Evolutionary conservation across 1,140 invertebrate genomes (phyloP).

Genomic region (Conus ventricosus): DNA sequence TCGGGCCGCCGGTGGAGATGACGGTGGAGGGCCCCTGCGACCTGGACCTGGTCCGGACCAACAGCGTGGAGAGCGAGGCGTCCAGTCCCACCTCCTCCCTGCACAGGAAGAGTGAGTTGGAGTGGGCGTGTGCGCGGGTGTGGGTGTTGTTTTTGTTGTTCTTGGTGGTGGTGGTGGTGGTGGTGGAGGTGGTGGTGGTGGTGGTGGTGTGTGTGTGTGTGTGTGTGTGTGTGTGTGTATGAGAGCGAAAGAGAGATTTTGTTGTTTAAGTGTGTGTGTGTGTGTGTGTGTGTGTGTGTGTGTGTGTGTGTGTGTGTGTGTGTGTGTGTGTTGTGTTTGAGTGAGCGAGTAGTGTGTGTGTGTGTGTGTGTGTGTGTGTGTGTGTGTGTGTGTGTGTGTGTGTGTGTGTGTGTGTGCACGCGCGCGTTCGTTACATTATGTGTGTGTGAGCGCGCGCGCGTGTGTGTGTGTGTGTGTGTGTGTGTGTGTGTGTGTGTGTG

Average conservation of each 20-base stretch:
- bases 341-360: neutral
- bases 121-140: neutral
- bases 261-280: neutral
- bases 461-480: neutral
- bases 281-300: neutral
- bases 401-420: neutral
- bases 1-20: constrained; percentile 39
- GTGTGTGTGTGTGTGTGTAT: neutral
- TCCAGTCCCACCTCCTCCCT: constrained; percentile 38
- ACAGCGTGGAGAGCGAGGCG: constrained; percentile 31
- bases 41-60: constrained; percentile 18
- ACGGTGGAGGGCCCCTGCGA: constrained; percentile 13
- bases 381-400: constrained; percentile 9
- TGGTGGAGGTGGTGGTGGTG: neutral
- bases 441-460: neutral
- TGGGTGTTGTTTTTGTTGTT: neutral
- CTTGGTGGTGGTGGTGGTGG: neutral
- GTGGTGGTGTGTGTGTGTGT: neutral
- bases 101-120: constrained; percentile 35
- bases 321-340: neutral
- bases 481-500: neutral
- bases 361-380: neutral
- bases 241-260: neutral
- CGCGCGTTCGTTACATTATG: neutral
- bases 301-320: neutral